Evolutionary conservation across 2,797 vertebrate species (phyloP).

Genomic region (Todus mexicanus): DNA sequence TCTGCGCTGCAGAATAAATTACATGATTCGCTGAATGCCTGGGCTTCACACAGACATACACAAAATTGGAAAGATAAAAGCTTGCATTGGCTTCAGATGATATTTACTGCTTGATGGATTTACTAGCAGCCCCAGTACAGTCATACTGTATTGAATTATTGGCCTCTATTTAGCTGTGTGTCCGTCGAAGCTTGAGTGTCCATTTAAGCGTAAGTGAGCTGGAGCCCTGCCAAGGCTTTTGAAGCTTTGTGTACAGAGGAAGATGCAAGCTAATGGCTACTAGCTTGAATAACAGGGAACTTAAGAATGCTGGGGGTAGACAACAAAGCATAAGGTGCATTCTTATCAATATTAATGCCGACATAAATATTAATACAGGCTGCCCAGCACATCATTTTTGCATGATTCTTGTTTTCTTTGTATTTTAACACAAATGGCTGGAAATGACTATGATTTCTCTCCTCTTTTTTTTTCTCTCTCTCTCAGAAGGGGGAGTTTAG

Average conservation of each 20-base stretch:
- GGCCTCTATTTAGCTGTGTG: slow-evolving; percentile 83
- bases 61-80: slow-evolving; percentile 86
- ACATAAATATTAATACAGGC: slow-evolving; percentile 80
- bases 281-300: slow-evolving; percentile 70
- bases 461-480: neutral
- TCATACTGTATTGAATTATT: slow-evolving; percentile 85
- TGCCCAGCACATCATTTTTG: slow-evolving; percentile 52
- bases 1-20: slow-evolving; percentile 81
- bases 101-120: slow-evolving; percentile 87
- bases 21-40: slow-evolving; percentile 81
- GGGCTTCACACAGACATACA: slow-evolving; percentile 77
- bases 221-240: slow-evolving; percentile 75
- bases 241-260: slow-evolving; percentile 69
- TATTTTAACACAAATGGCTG: slow-evolving; percentile 71
- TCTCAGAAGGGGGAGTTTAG: slow-evolving; percentile 45
- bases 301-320: slow-evolving; percentile 43
- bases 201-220: slow-evolving; percentile 83
- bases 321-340: slow-evolving; percentile 66
- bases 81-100: slow-evolving; percentile 83
- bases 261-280: slow-evolving; percentile 70
- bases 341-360: slow-evolving; percentile 80
- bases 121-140: slow-evolving; percentile 80
- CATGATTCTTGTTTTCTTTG: slow-evolving; percentile 71
- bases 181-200: slow-evolving; percentile 78
- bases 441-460: slow-evolving; percentile 59